Base-by-base conservation (phyloP, 2,888 invertebrate species). In the Eristalis intricaria region DNA sequence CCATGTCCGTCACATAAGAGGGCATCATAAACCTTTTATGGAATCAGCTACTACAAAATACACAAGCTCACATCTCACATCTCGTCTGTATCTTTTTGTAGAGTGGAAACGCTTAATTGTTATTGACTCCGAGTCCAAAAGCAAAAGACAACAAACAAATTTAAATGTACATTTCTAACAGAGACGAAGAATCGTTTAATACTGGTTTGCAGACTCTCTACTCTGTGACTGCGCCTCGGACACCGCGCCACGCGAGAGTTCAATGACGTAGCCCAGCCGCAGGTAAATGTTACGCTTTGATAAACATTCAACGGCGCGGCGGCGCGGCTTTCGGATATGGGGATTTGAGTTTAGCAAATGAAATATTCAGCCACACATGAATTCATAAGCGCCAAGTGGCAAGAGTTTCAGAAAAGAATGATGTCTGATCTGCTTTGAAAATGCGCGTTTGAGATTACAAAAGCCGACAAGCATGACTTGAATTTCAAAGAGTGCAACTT, bases 181-280 rank as follows among this genome's bases (percentile, higher is more conserved):
- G 15, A 50, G 43, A 43, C 29, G 29, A 32, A 50, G 38, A 43
- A 50, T 8, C 19, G 5, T 19, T 19, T 29, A 22, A 73, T 50
- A 43, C 35, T 63, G 73, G 40, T 29, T 60, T 60, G 35, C 38
- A n/a, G 60, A 38, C 58, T 7, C 32, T 56, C 3, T 60, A 11
- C 69, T 70, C 58, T 38, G 4, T 32, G 22, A 58, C 58, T 38
- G 7, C 26, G 60, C 50, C 15, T 70, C 35, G n/a, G 32, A 56
- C 32, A 64, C n/a, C n/a, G n/a, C n/a, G 64, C 50, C 50, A 35
- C 23, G 15, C 64, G 15, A 35, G 22, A 74, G 74, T 74, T 64
- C 74, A 74, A 74, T 74, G 74, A 64, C 74, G 74, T 65, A 19
- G 71, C 38, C 23, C 15, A 19, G 23, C n/a, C n/a, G 19, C n/a